Evolutionary conservation across 1,140 invertebrate species (phyloP).

Genomic region (Drosophila kepulauana): DNA sequence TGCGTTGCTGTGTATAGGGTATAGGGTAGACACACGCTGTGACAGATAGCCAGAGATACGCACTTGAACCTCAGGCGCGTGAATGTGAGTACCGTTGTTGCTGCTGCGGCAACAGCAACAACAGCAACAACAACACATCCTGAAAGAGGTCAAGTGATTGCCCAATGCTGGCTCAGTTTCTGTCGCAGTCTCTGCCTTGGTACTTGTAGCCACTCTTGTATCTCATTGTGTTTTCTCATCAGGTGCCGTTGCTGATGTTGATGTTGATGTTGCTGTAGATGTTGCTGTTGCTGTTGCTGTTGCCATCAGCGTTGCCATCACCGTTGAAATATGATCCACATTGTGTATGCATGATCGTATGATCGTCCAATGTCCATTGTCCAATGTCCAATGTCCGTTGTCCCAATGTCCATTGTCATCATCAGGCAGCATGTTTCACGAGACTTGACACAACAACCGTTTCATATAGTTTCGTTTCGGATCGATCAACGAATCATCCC

Average conservation of each 20-base stretch:
- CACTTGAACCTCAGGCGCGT: conserved; percentile 64
- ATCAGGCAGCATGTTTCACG: conserved; percentile 33
- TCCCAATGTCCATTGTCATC: conserved; percentile 38
- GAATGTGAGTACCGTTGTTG: conserved; percentile 43
- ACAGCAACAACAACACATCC: conserved; percentile 69
- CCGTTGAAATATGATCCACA: conserved; percentile 78
- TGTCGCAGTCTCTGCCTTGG: conserved; percentile 14
- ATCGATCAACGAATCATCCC: conserved; percentile 3
- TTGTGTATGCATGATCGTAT: conserved; percentile 81
- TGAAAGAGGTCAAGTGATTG: conserved; percentile 83
- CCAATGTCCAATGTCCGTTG: conserved; percentile 18
- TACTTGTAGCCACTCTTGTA: conserved; percentile 33
- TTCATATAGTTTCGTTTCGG: background rate
- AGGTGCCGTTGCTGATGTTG: conserved; percentile 54
- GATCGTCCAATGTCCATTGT: conserved; percentile 41
- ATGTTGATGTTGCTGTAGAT: no score
- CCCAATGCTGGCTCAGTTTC: conserved; percentile 51
- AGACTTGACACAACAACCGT: conserved; percentile 16
- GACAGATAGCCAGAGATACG: conserved; percentile 46
- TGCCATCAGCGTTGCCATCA: conserved; percentile 20
- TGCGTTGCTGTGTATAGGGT: conserved; percentile 25
- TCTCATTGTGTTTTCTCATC: conserved; percentile 83
- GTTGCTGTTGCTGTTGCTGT: conserved; percentile 8
- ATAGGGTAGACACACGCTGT: conserved; percentile 33
- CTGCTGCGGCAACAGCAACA: conserved; percentile 13